These are phyloP conservation scores for Netelia inedita DNA, from an alignment of 2,888 invertebrate genomes.

Conservation along the genomic window DNA sequence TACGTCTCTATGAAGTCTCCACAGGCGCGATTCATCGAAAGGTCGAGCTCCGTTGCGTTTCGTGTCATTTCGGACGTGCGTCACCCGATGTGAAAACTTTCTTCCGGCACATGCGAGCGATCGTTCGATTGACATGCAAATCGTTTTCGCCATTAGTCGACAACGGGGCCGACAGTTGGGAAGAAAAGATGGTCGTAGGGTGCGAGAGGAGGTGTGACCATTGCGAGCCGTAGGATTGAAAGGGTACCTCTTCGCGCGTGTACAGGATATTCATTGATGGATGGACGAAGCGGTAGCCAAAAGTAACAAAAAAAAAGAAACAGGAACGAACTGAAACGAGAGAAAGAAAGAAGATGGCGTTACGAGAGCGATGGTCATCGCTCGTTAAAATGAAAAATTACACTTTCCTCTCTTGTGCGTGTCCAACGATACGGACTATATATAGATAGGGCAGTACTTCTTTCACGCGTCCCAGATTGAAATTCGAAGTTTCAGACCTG, in stretches of 20 bases:
- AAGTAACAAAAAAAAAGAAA: slow-evolving; percentile 68
- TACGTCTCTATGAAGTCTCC: slow-evolving; percentile 5
- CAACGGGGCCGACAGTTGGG: slow-evolving; percentile 48
- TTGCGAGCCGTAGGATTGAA: slow-evolving; percentile 74
- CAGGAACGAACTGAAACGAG: slow-evolving; percentile 41
- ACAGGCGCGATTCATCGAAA: slow-evolving; percentile 35
- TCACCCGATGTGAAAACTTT: slow-evolving; percentile 37
- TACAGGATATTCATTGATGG: slow-evolving; percentile 70
- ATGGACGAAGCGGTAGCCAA: slow-evolving; percentile 34
- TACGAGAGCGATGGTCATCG: slow-evolving; percentile 76
- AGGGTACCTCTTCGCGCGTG: slow-evolving; percentile 72
- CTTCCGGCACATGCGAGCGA: slow-evolving; percentile 27
- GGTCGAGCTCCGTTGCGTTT: slow-evolving; percentile 34
- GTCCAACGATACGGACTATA: slow-evolving; percentile 42
- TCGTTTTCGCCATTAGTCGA: slow-evolving; percentile 78
- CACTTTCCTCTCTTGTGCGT: slow-evolving; percentile 74
- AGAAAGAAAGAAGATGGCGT: slow-evolving; percentile 20
- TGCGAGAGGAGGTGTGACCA: slow-evolving; percentile 79
- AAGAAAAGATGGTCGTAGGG: slow-evolving; percentile 69
- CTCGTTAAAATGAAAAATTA: slow-evolving; percentile 83
- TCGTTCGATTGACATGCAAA: slow-evolving; percentile 82
- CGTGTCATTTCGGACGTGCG: slow-evolving; percentile 1
- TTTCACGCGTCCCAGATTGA: slow-evolving; percentile 75
- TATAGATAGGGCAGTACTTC: slow-evolving; percentile 56
- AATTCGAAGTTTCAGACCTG: slow-evolving; percentile 77